Evolutionary conservation across 2,797 vertebrate genomes (phyloP).

Genomic region (Centropyge bicolor): DNA sequence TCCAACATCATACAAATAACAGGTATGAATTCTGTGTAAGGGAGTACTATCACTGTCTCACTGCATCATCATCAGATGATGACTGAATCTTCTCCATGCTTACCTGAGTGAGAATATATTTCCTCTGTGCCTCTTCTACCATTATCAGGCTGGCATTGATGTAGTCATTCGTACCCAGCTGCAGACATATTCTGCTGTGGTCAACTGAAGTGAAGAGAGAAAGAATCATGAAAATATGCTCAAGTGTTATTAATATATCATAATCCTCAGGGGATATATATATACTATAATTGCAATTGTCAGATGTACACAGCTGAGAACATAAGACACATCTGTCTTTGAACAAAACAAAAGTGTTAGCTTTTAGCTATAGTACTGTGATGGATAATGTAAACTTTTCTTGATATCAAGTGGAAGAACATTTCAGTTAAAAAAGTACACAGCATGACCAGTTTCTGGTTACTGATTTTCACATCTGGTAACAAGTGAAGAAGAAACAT

Average conservation of each 20-base stretch:
- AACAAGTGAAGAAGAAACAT: conserved; percentile 8
- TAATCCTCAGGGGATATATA: conserved; percentile 17
- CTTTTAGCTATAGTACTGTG: background rate
- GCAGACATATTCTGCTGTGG: conserved; percentile 97
- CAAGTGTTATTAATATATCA: conserved; percentile 2
- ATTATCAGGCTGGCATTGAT: conserved; percentile 98
- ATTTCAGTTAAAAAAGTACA: conserved; percentile 18
- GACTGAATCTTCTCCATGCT: conserved; percentile 4
- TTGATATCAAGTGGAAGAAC: background rate
- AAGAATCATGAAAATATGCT: conserved; percentile 23
- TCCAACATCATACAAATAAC: background rate
- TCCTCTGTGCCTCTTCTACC: conserved; percentile 95
- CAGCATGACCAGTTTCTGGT: conserved; percentile 20
- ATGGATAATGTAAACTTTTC: background rate
- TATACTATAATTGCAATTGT: background rate
- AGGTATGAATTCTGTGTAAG: background rate
- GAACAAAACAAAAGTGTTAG: conserved; percentile 1
- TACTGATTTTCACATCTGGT: conserved; percentile 43
- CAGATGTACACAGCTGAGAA: conserved; percentile 45
- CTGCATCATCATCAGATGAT: background rate
- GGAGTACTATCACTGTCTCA: background rate
- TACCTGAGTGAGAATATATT: conserved; percentile 99
- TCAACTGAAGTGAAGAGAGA: conserved; percentile 88
- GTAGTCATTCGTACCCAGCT: conserved; percentile 94
- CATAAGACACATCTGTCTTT: conserved; percentile 5